Percentiles rank a stretch among this genome's conserved stretches.
These are phyloP conservation scores for Conger conger DNA, from an alignment of 2,113 vertebrate species.

Conservation along the genomic window DNA sequence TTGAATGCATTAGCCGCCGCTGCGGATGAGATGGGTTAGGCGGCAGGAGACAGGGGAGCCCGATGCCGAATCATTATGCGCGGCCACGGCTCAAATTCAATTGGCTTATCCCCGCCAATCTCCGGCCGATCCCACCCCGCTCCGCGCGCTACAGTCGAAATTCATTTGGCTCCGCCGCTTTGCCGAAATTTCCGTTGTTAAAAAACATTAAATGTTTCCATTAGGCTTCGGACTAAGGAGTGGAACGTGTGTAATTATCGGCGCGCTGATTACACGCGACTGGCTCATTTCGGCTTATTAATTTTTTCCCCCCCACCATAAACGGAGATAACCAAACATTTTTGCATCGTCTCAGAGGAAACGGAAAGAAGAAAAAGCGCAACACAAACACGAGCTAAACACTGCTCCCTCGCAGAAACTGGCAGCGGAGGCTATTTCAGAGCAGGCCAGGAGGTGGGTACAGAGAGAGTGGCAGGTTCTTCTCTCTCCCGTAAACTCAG, in stretches of 20 bases:
- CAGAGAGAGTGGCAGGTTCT: no score
- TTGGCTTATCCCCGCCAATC: conserved; percentile 1
- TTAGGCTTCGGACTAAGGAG: background rate
- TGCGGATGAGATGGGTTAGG: background rate
- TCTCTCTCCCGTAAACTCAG: no score
- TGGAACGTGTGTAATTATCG: background rate
- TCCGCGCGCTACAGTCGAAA: background rate
- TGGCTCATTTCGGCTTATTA: background rate
- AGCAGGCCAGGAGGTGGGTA: no score
- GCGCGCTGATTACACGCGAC: background rate
- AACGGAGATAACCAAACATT: background rate
- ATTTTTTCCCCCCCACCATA: background rate
- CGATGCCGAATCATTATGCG: background rate
- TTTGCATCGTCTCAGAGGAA: background rate
- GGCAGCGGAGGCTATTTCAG: no score
- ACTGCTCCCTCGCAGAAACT: no score
- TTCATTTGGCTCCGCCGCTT: background rate
- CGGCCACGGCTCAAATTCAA: background rate
- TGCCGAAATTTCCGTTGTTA: background rate
- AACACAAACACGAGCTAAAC: no score
- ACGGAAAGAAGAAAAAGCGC: background rate
- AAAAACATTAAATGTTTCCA: background rate
- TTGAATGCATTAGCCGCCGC: background rate
- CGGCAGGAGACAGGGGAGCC: background rate
- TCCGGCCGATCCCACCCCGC: background rate